Conservation (phyloP, 2,113 vertebrate species). For the Gallinago undulata region DNA sequence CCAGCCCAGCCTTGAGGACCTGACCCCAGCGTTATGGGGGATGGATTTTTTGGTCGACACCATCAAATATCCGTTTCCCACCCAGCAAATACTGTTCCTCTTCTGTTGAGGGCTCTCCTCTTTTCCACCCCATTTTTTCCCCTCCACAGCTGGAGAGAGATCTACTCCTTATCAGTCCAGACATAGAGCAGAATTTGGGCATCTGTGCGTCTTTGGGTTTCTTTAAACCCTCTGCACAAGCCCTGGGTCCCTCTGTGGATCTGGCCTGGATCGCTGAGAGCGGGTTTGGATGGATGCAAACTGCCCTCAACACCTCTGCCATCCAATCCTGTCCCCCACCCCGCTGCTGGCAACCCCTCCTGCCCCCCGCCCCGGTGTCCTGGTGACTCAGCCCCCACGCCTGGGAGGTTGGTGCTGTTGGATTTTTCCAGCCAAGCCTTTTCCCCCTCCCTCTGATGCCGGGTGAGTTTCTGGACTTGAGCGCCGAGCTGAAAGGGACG, state of each 20-base stretch:
- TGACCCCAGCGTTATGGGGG: too few relatives aligned
- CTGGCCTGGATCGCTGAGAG: background rate
- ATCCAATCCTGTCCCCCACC: background rate
- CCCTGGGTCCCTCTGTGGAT: background rate
- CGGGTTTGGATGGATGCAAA: background rate
- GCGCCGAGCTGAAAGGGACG: background rate
- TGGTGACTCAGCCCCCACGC: background rate
- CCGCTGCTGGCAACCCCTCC: background rate
- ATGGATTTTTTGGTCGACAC: background rate
- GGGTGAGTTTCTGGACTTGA: conserved; percentile 28
- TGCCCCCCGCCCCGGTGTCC: background rate
- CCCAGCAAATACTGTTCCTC: background rate
- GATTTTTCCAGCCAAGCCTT: conserved; percentile 44
- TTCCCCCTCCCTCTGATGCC: conserved; percentile 30
- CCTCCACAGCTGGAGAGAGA: background rate
- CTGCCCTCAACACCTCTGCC: background rate
- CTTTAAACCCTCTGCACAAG: background rate
- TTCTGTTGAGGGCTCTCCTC: background rate
- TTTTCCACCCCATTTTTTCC: background rate
- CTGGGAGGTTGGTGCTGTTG: background rate
- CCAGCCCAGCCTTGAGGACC: background rate
- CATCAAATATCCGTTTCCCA: background rate
- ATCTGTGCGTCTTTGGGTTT: background rate
- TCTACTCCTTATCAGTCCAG: background rate
- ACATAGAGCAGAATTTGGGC: fast-evolving